These are phyloP conservation scores for Rotaria sp. DNA, from an alignment of 2,888 invertebrate genomes.

Conservation along the genomic window DNA sequence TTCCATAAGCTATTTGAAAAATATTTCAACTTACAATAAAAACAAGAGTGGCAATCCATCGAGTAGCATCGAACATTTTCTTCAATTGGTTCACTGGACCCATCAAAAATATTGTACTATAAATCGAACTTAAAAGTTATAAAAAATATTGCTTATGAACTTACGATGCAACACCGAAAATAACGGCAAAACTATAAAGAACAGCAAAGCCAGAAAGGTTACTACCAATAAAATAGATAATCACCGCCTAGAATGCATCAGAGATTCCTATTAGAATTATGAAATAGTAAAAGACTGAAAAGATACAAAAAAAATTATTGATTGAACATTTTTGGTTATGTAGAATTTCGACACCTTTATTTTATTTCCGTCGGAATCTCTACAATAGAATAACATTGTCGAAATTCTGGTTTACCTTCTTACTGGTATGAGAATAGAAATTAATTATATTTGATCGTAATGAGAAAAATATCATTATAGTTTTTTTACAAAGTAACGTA, in stretches of 20 bases:
- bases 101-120: constrained; percentile 22
- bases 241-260: constrained; percentile 38
- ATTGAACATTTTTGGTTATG: no score
- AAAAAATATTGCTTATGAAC: constrained; percentile 52
- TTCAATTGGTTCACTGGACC: not conserved
- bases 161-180: not conserved
- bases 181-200: not conserved
- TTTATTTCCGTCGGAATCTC: no score
- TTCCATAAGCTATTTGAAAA: not conserved
- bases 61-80: not conserved
- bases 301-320: no score
- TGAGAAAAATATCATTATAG: no score
- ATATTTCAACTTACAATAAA: constrained; percentile 41
- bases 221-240: not conserved
- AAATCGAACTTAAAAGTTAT: not conserved
- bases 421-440: no score
- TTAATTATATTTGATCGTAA: no score
- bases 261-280: no score
- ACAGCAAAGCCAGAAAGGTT: constrained; percentile 9
- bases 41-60: not conserved
- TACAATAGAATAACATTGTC: no score
- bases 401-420: no score
- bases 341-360: no score
- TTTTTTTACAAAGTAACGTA: no score
- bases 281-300: no score